Evolutionary conservation across 2,888 invertebrate genomes (phyloP), one percentile per base, ranked within the genome.

Genomic region (Aquatica leii): DNA sequence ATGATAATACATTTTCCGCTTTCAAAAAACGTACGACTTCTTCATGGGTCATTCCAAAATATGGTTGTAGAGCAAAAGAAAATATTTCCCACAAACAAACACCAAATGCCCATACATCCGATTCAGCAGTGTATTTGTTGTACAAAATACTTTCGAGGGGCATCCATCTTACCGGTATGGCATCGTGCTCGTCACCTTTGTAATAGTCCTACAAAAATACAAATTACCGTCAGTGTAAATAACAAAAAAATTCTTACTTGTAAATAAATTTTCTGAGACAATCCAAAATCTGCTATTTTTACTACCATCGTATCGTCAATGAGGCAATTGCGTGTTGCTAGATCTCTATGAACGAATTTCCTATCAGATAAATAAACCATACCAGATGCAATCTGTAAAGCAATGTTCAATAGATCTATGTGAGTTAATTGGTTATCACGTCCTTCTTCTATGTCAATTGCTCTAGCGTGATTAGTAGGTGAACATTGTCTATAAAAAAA

Each of bases 151-250:
- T 94, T 82, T 98, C 97, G 65, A 97, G 84, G 17, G 97, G 97
- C 97, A 98, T 97, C 98, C 98, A 98, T 79, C 98, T 87, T 18
- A 98, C 95, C 34, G 97, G 97, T 73, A 98, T 96, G 12, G 97
- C 97, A 82, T 96, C 96, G 78, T 95, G 92, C 77, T 96, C 95
- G 80, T 95, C 92, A 9, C 97, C 97, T 81, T 96, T 95, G 81
- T 97, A 97, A 80, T 97, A 97, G 81, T 96, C 95, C 84, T 78
- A 59, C 31, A 70, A 55, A 51, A 51, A 49, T 40, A 34, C 35
- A 49, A 35, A 52, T 24, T 8, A 1, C 34, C 31, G 17, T 46
- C 14, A 2, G 24, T 2, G 24, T 24, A 4, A 24, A 24, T 24
- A 6, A 24, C 24, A 6, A 24, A 24, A 31, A 5, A 37, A 9